Evolutionary conservation across 1,140 invertebrate species (phyloP).

Genomic region (Diorhabda carinulata): DNA sequence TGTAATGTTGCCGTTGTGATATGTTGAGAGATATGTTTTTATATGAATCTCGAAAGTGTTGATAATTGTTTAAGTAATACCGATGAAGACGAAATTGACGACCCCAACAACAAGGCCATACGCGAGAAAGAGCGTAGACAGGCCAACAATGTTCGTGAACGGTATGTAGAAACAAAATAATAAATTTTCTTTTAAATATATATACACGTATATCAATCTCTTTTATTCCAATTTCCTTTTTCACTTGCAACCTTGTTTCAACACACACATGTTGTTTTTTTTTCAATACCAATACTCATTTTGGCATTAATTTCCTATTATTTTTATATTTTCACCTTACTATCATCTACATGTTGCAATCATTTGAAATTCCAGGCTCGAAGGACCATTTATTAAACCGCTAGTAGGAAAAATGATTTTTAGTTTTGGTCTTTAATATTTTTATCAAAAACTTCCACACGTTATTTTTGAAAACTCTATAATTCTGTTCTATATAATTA

Average conservation of each 20-base stretch:
- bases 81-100: constrained; percentile 62
- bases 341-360: too few relatives aligned
- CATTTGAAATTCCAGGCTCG: too few relatives aligned
- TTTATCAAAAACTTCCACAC: background rate
- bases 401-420: background rate
- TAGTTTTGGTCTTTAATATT: background rate
- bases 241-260: background rate
- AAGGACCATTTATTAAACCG: too few relatives aligned
- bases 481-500: too few relatives aligned
- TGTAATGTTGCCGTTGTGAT: background rate
- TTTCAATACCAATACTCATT: too few relatives aligned
- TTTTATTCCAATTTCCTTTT: constrained; percentile 6
- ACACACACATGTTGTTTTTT: too few relatives aligned
- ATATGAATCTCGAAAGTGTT: constrained; percentile 4
- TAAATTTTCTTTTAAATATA: too few relatives aligned
- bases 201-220: background rate
- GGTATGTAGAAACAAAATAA: constrained; percentile 61
- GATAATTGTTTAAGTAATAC: constrained; percentile 48
- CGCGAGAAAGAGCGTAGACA: constrained; percentile 93
- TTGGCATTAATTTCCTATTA: too few relatives aligned
- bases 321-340: too few relatives aligned
- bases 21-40: constrained; percentile 7
- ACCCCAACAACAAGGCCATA: constrained; percentile 87
- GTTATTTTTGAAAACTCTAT: background rate
- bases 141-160: constrained; percentile 97